These are phyloP conservation scores for Prietella phreatophila DNA, from an alignment of 2,113 vertebrate species.

Conservation along the genomic window DNA sequence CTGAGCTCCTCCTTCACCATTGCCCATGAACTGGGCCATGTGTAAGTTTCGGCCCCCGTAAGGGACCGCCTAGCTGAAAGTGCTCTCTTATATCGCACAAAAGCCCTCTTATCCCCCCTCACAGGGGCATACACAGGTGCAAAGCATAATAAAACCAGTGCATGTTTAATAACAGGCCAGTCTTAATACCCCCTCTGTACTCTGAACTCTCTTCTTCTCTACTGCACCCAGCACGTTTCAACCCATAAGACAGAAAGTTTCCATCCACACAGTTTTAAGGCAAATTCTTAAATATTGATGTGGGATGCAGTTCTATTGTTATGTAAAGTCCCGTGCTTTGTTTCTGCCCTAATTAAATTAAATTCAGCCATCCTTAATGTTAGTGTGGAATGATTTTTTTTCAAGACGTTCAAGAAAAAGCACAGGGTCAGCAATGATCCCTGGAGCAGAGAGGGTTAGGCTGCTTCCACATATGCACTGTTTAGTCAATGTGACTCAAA, in stretches of 20 bases:
- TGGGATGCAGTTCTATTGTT: neutral
- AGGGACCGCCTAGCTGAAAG: constrained; percentile 18
- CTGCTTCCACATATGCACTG: neutral
- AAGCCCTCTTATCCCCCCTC: constrained; percentile 66
- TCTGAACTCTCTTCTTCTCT: constrained; percentile 27
- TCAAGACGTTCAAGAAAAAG: neutral
- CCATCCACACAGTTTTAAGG: neutral
- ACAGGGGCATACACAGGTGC: constrained; percentile 69
- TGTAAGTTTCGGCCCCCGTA: constrained; percentile 79
- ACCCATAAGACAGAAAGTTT: constrained; percentile 33
- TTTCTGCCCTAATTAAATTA: neutral
- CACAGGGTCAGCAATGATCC: neutral
- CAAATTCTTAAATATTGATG: neutral
- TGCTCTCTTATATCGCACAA: constrained; percentile 48
- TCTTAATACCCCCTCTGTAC: constrained; percentile 55
- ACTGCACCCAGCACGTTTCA: constrained; percentile 42
- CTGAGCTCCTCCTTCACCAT: constrained; percentile 95
- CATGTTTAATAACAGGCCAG: constrained; percentile 68
- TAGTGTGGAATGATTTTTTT: no score
- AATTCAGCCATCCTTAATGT: neutral
- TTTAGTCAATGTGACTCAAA: neutral
- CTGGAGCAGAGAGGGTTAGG: neutral
- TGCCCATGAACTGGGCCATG: constrained; percentile 93
- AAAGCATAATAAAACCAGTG: constrained; percentile 67
- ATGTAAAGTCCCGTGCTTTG: neutral